phyloP scores from a whole-genome alignment of 2,113 vertebrate genomes.

The Callipepla californica region DNA sequence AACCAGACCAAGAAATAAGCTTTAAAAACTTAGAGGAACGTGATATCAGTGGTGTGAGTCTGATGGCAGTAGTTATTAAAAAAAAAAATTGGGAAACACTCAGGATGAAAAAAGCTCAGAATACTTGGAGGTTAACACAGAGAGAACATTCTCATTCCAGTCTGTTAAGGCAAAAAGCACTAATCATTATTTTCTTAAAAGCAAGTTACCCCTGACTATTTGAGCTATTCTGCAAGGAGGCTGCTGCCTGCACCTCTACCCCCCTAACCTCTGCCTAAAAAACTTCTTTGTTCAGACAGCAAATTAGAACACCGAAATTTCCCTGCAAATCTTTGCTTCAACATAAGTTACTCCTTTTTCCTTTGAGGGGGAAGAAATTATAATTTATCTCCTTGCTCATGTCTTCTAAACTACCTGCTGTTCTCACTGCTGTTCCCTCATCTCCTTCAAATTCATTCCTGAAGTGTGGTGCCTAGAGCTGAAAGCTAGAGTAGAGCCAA shows the following conservation, averaged over 20 bases:
- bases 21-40: neutral
- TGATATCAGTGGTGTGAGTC: neutral
- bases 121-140: neutral
- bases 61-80: neutral
- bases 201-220: neutral
- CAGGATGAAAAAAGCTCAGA: neutral
- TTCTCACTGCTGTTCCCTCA: neutral
- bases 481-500: conserved; percentile 31
- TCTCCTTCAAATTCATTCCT: neutral
- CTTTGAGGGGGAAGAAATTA: neutral
- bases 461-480: neutral
- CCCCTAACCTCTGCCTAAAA: neutral
- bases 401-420: conserved; percentile 11
- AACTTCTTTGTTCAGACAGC: neutral
- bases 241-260: neutral
- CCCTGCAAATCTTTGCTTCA: neutral
- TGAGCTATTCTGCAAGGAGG: neutral
- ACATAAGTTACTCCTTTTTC: neutral
- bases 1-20: neutral
- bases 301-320: conserved; percentile 2
- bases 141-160: neutral
- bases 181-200: neutral
- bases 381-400: neutral
- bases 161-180: neutral
- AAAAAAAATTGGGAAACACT: neutral